These are phyloP conservation scores for Neoseiulus cucumeris DNA, from an alignment of 1,140 invertebrate genomes.

Conservation along the genomic window DNA sequence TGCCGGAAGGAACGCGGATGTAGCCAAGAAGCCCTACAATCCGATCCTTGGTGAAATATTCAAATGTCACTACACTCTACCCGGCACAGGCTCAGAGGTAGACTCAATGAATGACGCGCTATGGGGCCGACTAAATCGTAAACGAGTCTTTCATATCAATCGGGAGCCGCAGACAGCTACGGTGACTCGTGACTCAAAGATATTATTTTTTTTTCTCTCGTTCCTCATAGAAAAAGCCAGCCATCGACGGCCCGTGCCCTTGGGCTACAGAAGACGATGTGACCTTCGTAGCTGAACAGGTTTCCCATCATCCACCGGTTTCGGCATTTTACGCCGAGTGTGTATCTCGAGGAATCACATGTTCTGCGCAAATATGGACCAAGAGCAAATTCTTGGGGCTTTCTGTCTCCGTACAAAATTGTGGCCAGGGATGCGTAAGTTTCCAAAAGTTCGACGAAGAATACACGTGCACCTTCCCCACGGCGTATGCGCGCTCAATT, in stretches of 20 bases:
- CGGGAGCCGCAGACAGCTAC: no score
- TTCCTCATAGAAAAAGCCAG: slow-evolving; percentile 21
- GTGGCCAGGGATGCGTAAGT: slow-evolving; percentile 46
- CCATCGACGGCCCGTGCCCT: slow-evolving; percentile 52
- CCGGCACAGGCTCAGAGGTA: neutral
- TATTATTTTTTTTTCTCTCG: neutral
- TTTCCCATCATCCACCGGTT: slow-evolving; percentile 97
- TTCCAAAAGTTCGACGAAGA: slow-evolving; percentile 67
- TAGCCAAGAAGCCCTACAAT: slow-evolving; percentile 95
- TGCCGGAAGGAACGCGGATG: slow-evolving; percentile 74
- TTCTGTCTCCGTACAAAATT: slow-evolving; percentile 49
- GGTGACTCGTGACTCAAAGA: neutral
- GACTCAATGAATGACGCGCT: neutral
- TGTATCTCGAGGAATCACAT: slow-evolving; percentile 63
- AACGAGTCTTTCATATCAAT: no score
- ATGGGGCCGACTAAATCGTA: no score
- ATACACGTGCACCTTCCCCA: slow-evolving; percentile 81
- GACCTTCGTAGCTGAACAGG: slow-evolving; percentile 88
- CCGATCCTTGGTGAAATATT: slow-evolving; percentile 88
- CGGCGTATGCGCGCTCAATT: slow-evolving; percentile 86
- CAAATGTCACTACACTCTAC: slow-evolving; percentile 46
- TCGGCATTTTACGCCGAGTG: slow-evolving; percentile 95
- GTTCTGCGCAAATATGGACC: slow-evolving; percentile 86
- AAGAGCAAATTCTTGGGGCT: slow-evolving; percentile 93
- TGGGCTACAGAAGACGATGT: slow-evolving; percentile 60